These are phyloP conservation scores for Alces alces DNA, from an alignment of 2,113 vertebrate genomes.

Conservation along the genomic window DNA sequence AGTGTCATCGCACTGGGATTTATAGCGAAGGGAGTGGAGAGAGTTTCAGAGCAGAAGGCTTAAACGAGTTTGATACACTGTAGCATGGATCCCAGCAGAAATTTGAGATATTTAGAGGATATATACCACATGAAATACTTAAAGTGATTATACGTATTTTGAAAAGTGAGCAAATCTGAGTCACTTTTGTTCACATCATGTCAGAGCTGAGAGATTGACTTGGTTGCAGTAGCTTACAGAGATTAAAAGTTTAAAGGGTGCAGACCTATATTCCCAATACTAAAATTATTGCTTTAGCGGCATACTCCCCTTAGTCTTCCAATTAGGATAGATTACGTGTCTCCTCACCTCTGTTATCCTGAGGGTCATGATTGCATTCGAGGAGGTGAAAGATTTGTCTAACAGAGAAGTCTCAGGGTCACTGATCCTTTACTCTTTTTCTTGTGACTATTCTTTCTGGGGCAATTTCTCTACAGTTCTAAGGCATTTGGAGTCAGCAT, in stretches of 20 bases:
- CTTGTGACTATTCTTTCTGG: neutral
- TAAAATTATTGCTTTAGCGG: neutral
- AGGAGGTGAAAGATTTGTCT: neutral
- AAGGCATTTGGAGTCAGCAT: neutral
- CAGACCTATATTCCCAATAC: neutral
- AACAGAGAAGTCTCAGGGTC: neutral
- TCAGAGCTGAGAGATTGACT: neutral
- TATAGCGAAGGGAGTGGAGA: neutral
- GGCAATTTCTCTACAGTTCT: neutral
- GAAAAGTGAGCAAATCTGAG: conserved; percentile 1
- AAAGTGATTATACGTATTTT: conserved; percentile 28
- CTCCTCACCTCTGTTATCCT: neutral
- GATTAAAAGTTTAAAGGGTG: neutral
- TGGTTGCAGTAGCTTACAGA: conserved; percentile 1
- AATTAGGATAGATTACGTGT: neutral
- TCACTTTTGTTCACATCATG: neutral
- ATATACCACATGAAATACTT: neutral
- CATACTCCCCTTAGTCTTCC: neutral
- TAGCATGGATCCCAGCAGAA: neutral
- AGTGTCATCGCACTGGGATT: neutral
- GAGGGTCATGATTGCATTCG: neutral
- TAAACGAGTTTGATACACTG: neutral
- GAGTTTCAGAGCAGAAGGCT: neutral
- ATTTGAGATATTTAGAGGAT: neutral
- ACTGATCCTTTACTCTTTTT: neutral